Conservation (phyloP, 2,888 invertebrate genomes). For the Andrena fulva region DNA sequence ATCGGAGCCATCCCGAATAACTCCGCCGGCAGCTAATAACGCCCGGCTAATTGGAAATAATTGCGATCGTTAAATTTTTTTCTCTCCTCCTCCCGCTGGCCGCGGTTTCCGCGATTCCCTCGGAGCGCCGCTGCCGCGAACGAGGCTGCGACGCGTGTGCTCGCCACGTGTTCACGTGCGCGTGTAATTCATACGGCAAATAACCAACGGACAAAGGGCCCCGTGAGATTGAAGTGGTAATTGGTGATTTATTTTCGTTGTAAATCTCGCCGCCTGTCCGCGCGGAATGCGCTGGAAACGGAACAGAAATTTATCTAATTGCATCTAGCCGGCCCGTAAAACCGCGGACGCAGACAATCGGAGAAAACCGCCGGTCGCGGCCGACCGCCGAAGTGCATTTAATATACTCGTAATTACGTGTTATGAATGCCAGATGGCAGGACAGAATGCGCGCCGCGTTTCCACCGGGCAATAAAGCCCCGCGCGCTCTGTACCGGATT, state of each 20-base stretch:
- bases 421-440: conserved; percentile 37
- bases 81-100: too few species aligned
- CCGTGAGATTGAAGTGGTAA: conserved; percentile 24
- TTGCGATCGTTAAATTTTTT: conserved; percentile 22
- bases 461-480: conserved; percentile 34
- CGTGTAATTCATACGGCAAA: conserved; percentile 17
- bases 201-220: conserved; percentile 33
- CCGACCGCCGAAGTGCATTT: conserved; percentile 31
- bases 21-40: background rate
- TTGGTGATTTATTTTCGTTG: conserved; percentile 43
- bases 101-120: background rate
- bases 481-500: conserved; percentile 18
- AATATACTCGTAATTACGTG: conserved; percentile 37
- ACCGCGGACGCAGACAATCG: background rate
- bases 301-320: conserved; percentile 38
- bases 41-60: conserved; percentile 31
- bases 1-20: conserved; percentile 7
- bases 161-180: background rate
- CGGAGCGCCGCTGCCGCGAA: background rate
- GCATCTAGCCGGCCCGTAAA: conserved; percentile 10
- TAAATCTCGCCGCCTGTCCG: conserved; percentile 17
- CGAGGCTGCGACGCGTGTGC: background rate
- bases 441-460: conserved; percentile 13
- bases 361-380: background rate
- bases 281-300: conserved; percentile 7